Percentiles rank a stretch among this genome's conserved stretches.
phyloP scores from a whole-genome alignment of 2,888 invertebrate species.

The Lithophane semibrunnea region DNA sequence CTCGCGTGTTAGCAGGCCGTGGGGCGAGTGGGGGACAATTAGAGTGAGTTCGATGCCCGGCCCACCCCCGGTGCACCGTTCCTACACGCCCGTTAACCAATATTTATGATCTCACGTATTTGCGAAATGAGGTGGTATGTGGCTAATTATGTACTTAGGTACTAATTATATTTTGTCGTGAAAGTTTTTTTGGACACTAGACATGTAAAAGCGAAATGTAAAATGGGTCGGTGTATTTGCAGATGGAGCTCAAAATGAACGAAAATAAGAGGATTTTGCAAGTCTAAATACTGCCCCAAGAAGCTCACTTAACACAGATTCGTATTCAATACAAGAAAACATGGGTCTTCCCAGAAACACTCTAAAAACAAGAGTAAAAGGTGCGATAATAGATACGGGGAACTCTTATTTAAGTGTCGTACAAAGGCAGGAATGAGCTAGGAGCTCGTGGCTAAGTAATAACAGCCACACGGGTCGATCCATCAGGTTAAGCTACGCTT shows the following conservation, averaged over 20 bases:
- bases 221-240: background rate
- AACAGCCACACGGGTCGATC: too few relatives aligned
- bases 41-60: constrained; percentile 59
- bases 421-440: background rate
- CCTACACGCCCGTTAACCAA: constrained; percentile 60
- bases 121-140: constrained; percentile 52
- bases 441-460: too few relatives aligned
- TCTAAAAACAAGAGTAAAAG: background rate
- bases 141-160: constrained; percentile 37
- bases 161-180: constrained; percentile 30
- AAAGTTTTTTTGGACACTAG: constrained; percentile 1
- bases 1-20: constrained; percentile 51
- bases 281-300: too few relatives aligned
- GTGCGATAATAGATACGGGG: background rate
- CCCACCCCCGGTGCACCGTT: constrained; percentile 56
- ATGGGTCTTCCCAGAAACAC: background rate
- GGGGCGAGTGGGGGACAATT: constrained; percentile 62
- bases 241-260: background rate
- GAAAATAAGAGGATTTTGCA: background rate
- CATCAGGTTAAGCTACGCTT: too few relatives aligned
- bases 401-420: background rate
- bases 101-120: constrained; percentile 52
- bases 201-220: background rate
- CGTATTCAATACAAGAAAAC: too few relatives aligned
- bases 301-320: background rate